Conservation (phyloP, 2,797 vertebrate species). For the Sternarchorhynchus goeldii region DNA sequence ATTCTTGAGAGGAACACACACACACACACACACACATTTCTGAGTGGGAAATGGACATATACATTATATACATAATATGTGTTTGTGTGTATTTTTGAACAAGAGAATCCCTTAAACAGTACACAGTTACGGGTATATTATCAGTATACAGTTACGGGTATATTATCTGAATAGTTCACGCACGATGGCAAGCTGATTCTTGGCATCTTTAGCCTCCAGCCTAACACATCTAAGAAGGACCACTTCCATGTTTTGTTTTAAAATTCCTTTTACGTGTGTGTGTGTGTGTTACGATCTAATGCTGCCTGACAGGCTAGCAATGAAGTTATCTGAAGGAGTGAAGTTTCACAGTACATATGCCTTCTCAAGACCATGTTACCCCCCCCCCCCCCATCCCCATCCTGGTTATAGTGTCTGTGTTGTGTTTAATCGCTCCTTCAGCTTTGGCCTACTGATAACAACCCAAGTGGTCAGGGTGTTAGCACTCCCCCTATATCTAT, state of each 20-base stretch:
- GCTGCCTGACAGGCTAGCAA: conserved; percentile 69
- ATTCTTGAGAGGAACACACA: no score
- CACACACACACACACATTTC: no score
- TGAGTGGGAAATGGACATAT: no score
- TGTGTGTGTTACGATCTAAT: conserved; percentile 57
- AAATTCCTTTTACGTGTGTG: conserved; percentile 57
- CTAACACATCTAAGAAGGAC: conserved; percentile 23
- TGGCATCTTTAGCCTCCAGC: conserved; percentile 36
- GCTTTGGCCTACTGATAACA: conserved; percentile 86
- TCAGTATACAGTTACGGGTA: no score
- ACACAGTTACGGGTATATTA: no score
- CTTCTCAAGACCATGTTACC: conserved; percentile 79
- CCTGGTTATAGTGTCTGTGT: conserved; percentile 83
- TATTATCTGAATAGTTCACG: no score
- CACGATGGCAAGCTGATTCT: conserved; percentile 34
- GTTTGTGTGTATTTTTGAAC: no score
- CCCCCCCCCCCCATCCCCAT: conserved; percentile 78
- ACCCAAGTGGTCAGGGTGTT: conserved; percentile 89
- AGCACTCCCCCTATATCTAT: conserved; percentile 98
- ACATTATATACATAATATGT: no score
- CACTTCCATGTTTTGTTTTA: conserved; percentile 75
- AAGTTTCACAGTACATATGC: conserved; percentile 76
- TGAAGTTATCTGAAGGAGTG: conserved; percentile 82
- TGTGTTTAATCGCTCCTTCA: conserved; percentile 90
- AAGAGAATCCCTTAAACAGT: no score